phyloP scores from a whole-genome alignment of 2,797 vertebrate genomes.

The Remorina albescens region DNA sequence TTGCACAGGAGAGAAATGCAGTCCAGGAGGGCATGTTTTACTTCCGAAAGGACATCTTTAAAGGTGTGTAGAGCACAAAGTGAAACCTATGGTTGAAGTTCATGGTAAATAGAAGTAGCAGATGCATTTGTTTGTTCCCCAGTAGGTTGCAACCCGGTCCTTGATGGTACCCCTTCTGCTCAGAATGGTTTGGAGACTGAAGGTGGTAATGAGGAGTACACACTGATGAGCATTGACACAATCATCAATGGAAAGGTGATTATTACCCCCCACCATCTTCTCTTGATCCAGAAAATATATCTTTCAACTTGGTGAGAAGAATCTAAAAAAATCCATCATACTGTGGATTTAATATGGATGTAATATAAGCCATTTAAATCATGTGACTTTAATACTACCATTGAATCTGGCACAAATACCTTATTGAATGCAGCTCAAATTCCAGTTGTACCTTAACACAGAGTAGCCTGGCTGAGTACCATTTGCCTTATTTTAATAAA shows the following conservation, averaged over 20 bases:
- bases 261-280: too few relatives aligned
- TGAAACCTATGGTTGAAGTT: fast-evolving
- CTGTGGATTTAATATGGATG: neutral
- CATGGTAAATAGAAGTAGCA: neutral
- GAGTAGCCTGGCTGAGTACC: neutral
- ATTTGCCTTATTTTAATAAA: neutral
- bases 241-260: slow-evolving; percentile 98
- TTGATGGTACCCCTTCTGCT: slow-evolving; percentile 87
- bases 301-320: neutral
- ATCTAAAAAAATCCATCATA: neutral
- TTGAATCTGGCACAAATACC: too few relatives aligned
- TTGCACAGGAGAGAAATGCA: slow-evolving; percentile 94
- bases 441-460: neutral
- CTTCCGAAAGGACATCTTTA: slow-evolving; percentile 97
- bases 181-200: slow-evolving; percentile 86
- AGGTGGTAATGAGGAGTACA: slow-evolving; percentile 86
- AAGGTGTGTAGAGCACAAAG: slow-evolving; percentile 83
- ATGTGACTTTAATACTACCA: neutral
- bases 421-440: neutral
- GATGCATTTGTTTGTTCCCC: neutral
- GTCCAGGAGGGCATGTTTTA: slow-evolving; percentile 95
- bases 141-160: slow-evolving; percentile 89
- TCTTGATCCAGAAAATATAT: neutral
- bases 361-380: neutral
- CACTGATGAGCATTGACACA: slow-evolving; percentile 96